phyloP scores from a whole-genome alignment of 2,888 invertebrate genomes.

The Eristalis intricaria region DNA sequence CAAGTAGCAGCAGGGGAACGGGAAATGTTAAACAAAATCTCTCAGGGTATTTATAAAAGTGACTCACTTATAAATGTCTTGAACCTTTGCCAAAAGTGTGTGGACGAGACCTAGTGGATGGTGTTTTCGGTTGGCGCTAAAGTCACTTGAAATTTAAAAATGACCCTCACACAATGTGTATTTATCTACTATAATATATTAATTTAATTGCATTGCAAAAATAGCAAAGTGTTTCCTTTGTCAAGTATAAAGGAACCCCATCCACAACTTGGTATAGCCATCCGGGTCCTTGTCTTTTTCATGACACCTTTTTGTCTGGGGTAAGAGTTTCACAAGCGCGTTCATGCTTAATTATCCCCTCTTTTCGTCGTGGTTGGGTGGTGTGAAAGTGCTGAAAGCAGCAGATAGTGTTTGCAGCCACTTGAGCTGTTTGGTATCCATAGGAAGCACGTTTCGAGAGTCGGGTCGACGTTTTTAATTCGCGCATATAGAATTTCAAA shows the following conservation, averaged over 20 bases:
- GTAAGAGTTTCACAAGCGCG: conserved; percentile 65
- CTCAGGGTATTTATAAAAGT: conserved; percentile 66
- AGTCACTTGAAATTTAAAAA: conserved; percentile 8
- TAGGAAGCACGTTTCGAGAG: conserved; percentile 31
- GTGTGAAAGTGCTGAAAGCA: conserved; percentile 34
- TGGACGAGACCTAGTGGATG: conserved; percentile 4
- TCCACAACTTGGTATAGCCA: conserved; percentile 41
- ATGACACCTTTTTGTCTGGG: conserved; percentile 65
- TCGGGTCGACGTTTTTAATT: conserved; percentile 55
- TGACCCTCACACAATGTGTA: conserved; percentile 39
- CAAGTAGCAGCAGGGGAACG: not conserved
- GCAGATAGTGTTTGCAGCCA: conserved; percentile 64
- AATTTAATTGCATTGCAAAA: conserved; percentile 72
- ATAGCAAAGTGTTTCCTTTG: conserved; percentile 71
- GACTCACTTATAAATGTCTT: conserved; percentile 65
- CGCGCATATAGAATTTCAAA: conserved; percentile 64
- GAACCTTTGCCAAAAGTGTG: conserved; percentile 54
- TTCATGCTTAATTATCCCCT: conserved; percentile 70
- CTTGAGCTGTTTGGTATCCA: conserved; percentile 65
- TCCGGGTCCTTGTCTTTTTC: conserved; percentile 56
- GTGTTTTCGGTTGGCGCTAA: conserved; percentile 24
- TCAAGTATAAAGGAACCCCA: conserved; percentile 71
- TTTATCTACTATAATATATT: conserved; percentile 68
- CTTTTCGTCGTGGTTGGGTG: conserved; percentile 13
- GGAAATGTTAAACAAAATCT: not conserved